These are phyloP conservation scores for Oophaga sylvatica DNA, from an alignment of 2,797 vertebrate species.

Conservation along the genomic window DNA sequence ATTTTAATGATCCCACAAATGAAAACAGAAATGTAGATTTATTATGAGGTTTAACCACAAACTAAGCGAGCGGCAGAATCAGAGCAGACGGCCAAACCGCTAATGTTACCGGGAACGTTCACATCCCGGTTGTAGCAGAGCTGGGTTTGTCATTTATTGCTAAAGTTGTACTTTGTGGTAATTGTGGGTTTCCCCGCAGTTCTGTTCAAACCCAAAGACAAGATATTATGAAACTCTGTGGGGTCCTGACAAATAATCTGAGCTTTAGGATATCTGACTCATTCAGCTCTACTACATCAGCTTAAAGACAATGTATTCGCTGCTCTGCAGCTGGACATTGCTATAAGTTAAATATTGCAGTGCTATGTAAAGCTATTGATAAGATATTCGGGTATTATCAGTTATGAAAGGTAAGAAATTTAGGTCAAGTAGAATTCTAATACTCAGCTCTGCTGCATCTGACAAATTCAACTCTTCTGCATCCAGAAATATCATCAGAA, in stretches of 20 bases:
- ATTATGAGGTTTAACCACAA: slow-evolving; percentile 24
- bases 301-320: no score
- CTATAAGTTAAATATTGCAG: background rate
- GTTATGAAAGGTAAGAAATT: no score
- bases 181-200: background rate
- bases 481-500: no score
- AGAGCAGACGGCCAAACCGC: background rate
- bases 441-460: background rate
- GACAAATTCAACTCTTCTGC: background rate
- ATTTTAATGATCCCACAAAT: slow-evolving; percentile 33
- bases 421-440: no score
- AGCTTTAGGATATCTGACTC: background rate
- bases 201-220: background rate
- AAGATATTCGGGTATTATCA: background rate
- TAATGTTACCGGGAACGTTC: background rate
- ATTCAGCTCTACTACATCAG: background rate
- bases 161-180: background rate
- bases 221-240: background rate
- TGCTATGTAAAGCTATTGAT: background rate
- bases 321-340: no score
- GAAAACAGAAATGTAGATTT: slow-evolving; percentile 1
- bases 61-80: background rate
- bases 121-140: background rate
- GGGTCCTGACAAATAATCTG: background rate
- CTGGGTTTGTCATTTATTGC: background rate